Evolutionary conservation across 2,888 invertebrate genomes (phyloP).

Genomic region (Phengaris arion): DNA sequence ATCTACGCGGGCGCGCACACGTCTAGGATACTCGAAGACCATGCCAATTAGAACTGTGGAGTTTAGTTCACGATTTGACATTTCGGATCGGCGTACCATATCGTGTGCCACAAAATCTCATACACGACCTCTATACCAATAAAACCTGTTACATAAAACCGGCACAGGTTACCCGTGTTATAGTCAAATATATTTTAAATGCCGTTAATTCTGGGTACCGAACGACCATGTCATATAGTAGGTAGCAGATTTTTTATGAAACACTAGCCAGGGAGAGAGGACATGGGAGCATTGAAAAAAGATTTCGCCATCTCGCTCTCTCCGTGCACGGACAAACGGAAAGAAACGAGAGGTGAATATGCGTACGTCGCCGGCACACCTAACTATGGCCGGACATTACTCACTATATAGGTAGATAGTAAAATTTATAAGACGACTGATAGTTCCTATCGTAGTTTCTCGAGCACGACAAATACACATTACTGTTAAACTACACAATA

Average conservation of each 20-base stretch:
- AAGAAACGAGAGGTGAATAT: constrained; percentile 73
- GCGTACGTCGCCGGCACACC: constrained; percentile 79
- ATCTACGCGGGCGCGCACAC: constrained; percentile 64
- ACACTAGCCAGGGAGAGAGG: constrained; percentile 54
- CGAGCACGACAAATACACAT: constrained; percentile 52
- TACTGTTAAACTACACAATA: constrained; percentile 51
- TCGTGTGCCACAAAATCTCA: constrained; percentile 70
- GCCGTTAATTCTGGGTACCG: constrained; percentile 41
- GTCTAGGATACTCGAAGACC: constrained; percentile 57
- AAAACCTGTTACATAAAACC: constrained; percentile 76
- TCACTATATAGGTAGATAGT: constrained; percentile 78
- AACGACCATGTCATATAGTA: constrained; percentile 31
- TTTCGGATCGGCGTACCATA: constrained; percentile 62
- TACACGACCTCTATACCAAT: constrained; percentile 74
- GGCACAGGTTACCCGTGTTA: constrained; percentile 55
- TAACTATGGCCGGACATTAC: constrained; percentile 80
- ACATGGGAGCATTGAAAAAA: constrained; percentile 57
- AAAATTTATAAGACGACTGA: constrained; percentile 57
- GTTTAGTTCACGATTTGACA: constrained; percentile 59
- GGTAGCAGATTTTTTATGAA: constrained; percentile 32
- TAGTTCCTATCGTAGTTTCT: constrained; percentile 50
- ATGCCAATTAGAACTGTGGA: constrained; percentile 51
- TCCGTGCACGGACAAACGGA: constrained; percentile 53
- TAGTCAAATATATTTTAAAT: constrained; percentile 50
- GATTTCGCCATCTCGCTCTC: constrained; percentile 64